Evolutionary conservation across 2,888 invertebrate species (phyloP), one percentile per base, ranked within the genome.

Genomic region (Drosophila buzzatii): DNA sequence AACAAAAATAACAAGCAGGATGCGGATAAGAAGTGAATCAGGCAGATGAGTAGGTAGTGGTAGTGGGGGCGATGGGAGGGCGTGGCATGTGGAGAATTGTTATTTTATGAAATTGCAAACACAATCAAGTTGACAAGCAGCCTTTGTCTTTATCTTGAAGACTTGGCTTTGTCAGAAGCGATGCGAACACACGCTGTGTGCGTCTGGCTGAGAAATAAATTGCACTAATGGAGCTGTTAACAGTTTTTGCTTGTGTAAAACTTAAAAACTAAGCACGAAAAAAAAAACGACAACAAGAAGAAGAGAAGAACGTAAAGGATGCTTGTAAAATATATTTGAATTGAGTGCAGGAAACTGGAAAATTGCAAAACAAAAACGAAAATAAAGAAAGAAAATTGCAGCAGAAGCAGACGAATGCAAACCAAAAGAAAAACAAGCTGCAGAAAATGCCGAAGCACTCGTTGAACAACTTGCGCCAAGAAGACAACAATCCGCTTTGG

Each of bases 71-170:
- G 16, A 14, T 2, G n/a, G 3, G 41, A 2, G n/a, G 12, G 23
- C 33, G 41, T 16, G 23, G 35, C 33, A 45, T 41, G 49, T 61
- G 12, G 63, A 33, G 73, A 85, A 82, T 90, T 85, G 90, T 90
- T 85, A 85, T 85, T 88, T 85, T 85, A 90, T 85, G 89, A 85
- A 85, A 85, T 85, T 90, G 90, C 85, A 85, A 85, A 89, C 88
- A 85, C 88, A 85, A 89, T 89, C 85, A 84, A 86, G 89, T 86
- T 78, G 72, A 76, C 78, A 80, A 76, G 76, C 51, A 62, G 86
- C 60, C 67, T 63, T 78, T 79, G 41, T 72, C 72, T 72, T 78
- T 79, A 59, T 45, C 64, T 44, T 65, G 51, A 56, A 75, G 53
- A 64, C 63, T 39, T 60, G 16, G 35, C 27, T 42, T 57, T 57